phyloP scores from a whole-genome alignment of 1,140 invertebrate species.

The Melipona quadrifasciata region DNA sequence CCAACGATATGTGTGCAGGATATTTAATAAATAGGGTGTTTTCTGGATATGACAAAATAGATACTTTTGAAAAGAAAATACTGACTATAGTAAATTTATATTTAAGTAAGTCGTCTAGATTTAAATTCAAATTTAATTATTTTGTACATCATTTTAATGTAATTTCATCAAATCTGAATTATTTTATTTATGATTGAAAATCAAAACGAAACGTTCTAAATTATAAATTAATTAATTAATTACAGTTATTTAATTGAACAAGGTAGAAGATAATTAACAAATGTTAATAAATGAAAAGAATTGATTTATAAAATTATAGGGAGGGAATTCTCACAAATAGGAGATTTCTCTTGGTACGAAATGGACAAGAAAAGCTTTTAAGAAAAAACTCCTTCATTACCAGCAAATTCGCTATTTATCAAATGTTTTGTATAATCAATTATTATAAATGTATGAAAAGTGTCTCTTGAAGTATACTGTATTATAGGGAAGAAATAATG shows the following conservation, averaged over 20 bases:
- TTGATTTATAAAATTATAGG: slow-evolving; percentile 12
- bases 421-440: slow-evolving; percentile 43
- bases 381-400: neutral
- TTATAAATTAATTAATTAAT: slow-evolving; percentile 19
- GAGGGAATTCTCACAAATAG: neutral
- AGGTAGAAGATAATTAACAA: neutral
- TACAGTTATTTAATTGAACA: slow-evolving; percentile 14
- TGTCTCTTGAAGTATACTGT: slow-evolving; percentile 39
- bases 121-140: neutral
- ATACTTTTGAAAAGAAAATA: neutral
- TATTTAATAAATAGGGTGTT: slow-evolving; percentile 48
- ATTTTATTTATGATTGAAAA: neutral
- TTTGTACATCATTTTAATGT: neutral
- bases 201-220: neutral
- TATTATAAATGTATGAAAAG: slow-evolving; percentile 11
- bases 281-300: neutral
- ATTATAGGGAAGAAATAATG: neutral
- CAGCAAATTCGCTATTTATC: slow-evolving; percentile 36
- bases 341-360: neutral
- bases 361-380: neutral
- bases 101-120: neutral
- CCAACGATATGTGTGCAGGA: neutral
- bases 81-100: neutral
- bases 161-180: neutral
- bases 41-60: slow-evolving; percentile 1